Conservation (phyloP, 2,113 vertebrate genomes). For the Carettochelys insculpta region DNA sequence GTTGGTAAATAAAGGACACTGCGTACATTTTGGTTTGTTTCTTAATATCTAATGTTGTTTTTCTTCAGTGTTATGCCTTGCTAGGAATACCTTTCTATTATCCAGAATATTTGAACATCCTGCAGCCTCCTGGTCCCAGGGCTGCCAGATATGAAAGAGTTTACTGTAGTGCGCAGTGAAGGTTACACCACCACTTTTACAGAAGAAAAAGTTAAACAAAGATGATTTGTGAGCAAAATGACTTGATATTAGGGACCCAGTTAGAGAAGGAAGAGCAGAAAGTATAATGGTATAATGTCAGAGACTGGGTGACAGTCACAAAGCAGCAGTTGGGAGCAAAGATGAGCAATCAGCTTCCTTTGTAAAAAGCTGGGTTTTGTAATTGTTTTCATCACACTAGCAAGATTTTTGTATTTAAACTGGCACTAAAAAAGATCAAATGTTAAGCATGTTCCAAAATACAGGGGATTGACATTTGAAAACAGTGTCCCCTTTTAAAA, state of each 20-base stretch:
- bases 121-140: too few species aligned
- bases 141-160: too few species aligned
- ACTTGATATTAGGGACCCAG: background rate
- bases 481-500: background rate
- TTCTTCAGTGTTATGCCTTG: too few species aligned
- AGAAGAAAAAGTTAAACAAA: conserved; percentile 45
- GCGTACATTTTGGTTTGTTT: too few species aligned
- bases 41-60: too few species aligned
- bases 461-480: background rate
- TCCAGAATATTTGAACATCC: too few species aligned
- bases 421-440: background rate
- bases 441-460: background rate
- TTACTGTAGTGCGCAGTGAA: background rate
- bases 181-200: conserved; percentile 37
- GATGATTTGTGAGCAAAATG: conserved; percentile 61
- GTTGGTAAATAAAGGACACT: too few species aligned
- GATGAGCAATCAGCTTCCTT: background rate
- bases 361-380: background rate
- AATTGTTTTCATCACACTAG: background rate
- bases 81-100: too few species aligned
- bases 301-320: background rate
- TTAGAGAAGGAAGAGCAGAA: conserved; percentile 43
- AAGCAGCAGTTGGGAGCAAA: background rate
- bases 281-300: conserved; percentile 37
- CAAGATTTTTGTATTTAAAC: background rate